These are phyloP conservation scores for Odontocerum albicorne DNA, from an alignment of 2,888 invertebrate species.

Conservation along the genomic window DNA sequence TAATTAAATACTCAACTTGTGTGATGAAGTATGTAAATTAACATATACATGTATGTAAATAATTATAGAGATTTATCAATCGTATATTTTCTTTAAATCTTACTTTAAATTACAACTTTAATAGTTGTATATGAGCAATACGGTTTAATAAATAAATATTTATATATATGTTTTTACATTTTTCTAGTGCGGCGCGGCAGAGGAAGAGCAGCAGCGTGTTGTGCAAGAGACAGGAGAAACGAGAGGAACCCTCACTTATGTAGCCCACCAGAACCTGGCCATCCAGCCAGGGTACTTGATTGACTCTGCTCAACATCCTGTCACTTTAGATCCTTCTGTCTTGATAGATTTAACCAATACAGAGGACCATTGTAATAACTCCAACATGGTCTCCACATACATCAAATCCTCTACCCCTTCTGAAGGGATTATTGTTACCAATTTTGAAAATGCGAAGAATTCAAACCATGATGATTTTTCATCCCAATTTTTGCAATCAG, in stretches of 20 bases:
- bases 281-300: slow-evolving; percentile 9
- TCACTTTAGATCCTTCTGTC: not conserved
- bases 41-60: too few relatives aligned
- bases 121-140: not conserved
- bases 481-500: slow-evolving; percentile 10
- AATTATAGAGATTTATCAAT: too few relatives aligned
- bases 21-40: too few relatives aligned
- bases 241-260: slow-evolving; percentile 17
- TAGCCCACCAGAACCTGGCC: slow-evolving; percentile 15
- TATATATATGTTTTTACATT: too few relatives aligned
- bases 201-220: slow-evolving; percentile 23
- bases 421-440: slow-evolving; percentile 14
- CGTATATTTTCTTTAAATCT: too few relatives aligned
- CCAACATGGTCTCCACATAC: slow-evolving; percentile 20
- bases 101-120: not conserved
- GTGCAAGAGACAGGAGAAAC: slow-evolving; percentile 16
- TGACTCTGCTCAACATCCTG: slow-evolving; percentile 3
- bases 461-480: slow-evolving; percentile 14
- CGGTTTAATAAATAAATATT: too few relatives aligned
- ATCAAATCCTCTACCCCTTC: slow-evolving; percentile 20
- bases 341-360: not conserved
- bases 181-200: slow-evolving; percentile 24
- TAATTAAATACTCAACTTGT: too few relatives aligned
- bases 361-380: not conserved
- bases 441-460: slow-evolving; percentile 7